Evolutionary conservation across 2,113 vertebrate genomes (phyloP).

Genomic region (Nibea coibor): DNA sequence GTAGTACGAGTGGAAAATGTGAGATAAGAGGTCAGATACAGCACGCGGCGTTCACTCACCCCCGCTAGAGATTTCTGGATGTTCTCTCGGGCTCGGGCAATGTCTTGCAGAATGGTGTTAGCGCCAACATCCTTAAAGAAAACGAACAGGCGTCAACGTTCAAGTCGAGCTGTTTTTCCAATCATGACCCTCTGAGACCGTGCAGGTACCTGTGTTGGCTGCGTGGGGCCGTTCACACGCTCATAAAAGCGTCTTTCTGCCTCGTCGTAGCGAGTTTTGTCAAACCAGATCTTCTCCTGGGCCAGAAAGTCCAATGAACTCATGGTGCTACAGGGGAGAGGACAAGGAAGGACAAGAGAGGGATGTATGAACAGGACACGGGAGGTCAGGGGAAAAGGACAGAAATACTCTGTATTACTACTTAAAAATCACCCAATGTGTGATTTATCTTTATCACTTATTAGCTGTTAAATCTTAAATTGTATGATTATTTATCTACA

Average conservation of each 20-base stretch:
- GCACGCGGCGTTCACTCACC: conserved; percentile 84
- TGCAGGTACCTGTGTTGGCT: conserved; percentile 64
- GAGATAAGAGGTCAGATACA: background rate
- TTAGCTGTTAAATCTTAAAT: background rate
- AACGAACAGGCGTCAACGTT: conserved; percentile 3
- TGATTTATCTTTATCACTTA: background rate
- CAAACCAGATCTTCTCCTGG: conserved; percentile 96
- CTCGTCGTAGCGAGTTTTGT: conserved; percentile 93
- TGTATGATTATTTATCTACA: background rate
- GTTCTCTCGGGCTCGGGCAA: conserved; percentile 96
- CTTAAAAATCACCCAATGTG: background rate
- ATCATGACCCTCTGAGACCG: too few species aligned
- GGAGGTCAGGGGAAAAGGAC: conserved; percentile 21
- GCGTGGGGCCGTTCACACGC: conserved; percentile 80
- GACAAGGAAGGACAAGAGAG: conserved; percentile 36
- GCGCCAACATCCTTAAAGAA: conserved; percentile 89
- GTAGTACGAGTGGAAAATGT: background rate
- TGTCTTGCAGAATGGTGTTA: conserved; percentile 95
- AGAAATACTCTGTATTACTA: conserved; percentile 11
- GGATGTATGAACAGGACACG: conserved; percentile 40
- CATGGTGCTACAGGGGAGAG: conserved; percentile 87
- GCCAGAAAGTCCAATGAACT: conserved; percentile 82
- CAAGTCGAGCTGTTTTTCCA: too few species aligned
- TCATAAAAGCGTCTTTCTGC: conserved; percentile 92
- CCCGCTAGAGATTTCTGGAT: conserved; percentile 99